Percentiles rank a stretch among this genome's conserved stretches.
Evolutionary conservation across 2,797 vertebrate species (phyloP).

Genomic region (Sciurus vulgaris): DNA sequence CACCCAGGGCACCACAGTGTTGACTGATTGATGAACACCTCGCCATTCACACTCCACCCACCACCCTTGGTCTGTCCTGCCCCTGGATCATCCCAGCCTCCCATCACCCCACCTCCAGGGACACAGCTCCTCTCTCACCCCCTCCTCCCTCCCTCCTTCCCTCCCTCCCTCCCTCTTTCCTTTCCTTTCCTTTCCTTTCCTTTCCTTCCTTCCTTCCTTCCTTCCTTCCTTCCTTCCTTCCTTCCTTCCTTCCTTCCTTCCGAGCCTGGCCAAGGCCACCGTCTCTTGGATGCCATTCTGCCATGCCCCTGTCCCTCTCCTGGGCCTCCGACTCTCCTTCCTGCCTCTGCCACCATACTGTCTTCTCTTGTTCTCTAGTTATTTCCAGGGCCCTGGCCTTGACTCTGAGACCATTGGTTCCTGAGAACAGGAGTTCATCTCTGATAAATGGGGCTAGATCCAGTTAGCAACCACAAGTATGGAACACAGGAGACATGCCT

Average conservation of each 20-base stretch:
- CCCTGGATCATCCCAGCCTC: neutral
- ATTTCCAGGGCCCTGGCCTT: constrained; percentile 30
- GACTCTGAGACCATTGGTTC: neutral
- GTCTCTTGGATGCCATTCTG: neutral
- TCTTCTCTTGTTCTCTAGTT: neutral
- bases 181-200: too few relatives aligned
- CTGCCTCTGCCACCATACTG: neutral
- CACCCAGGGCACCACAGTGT: rapidly evolving
- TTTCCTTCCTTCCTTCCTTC: too few relatives aligned
- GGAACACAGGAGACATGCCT: rapidly evolving
- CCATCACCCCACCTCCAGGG: neutral
- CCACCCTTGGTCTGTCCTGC: neutral
- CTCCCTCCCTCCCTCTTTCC: too few relatives aligned
- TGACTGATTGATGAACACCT: neutral
- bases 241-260: neutral
- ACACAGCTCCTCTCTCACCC: neutral
- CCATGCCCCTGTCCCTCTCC: neutral
- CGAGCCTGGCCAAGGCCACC: neutral
- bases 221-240: too few relatives aligned
- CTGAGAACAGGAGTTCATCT: neutral
- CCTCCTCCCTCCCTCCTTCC: too few relatives aligned
- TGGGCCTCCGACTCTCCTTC: neutral
- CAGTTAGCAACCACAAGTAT: neutral
- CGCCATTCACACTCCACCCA: neutral
- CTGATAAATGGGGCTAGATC: neutral